These are phyloP conservation scores for Ictalurus furcatus DNA, from an alignment of 2,113 vertebrate species.

Conservation along the genomic window DNA sequence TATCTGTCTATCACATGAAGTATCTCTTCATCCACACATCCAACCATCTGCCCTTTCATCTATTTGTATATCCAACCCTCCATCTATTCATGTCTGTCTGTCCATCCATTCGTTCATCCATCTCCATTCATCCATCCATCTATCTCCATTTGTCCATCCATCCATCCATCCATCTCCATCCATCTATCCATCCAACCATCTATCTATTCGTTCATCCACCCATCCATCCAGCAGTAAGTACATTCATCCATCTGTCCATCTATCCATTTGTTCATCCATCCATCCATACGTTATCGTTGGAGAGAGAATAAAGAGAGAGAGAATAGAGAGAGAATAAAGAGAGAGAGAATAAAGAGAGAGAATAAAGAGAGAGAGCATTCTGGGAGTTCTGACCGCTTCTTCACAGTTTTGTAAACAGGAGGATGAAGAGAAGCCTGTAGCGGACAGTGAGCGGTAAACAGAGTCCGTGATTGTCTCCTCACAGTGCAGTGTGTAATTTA, in stretches of 20 bases:
- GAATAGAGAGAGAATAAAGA: too few species aligned
- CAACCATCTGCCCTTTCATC: background rate
- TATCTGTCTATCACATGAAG: background rate
- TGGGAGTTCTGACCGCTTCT: slow-evolving; percentile 6
- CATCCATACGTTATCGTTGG: background rate
- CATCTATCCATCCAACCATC: background rate
- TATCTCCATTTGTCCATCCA: background rate
- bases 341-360: too few species aligned
- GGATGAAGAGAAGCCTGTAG: background rate
- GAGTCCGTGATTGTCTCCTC: background rate
- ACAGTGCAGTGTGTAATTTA: background rate
- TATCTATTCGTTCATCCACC: background rate
- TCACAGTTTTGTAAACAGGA: background rate
- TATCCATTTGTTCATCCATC: background rate
- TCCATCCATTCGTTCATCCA: background rate
- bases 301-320: too few species aligned
- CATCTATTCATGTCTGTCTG: background rate
- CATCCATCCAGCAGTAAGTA: background rate
- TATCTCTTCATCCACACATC: background rate
- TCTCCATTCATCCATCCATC: background rate
- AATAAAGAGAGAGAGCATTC: background rate
- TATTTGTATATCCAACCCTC: background rate
- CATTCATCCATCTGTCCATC: background rate
- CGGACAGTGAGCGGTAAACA: background rate
- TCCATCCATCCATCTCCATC: background rate